These are phyloP conservation scores for Agraylea sexmaculata DNA, from an alignment of 1,140 invertebrate genomes.

Conservation along the genomic window DNA sequence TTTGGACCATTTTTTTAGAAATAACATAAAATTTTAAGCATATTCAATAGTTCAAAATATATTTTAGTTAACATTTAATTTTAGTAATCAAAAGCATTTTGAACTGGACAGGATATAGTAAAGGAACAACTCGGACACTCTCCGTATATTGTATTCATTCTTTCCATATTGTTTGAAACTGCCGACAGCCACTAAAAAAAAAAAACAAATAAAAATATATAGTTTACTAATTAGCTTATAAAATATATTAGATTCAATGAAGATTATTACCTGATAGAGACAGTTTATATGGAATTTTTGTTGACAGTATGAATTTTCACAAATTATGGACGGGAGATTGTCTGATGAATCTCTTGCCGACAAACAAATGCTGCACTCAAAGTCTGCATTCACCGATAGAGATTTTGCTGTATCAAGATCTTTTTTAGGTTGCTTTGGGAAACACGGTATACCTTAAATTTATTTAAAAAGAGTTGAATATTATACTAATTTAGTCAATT, in stretches of 20 bases:
- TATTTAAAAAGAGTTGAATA: neutral
- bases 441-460: slow-evolving; percentile 9
- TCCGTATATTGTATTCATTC: slow-evolving; percentile 10
- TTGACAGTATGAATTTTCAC: slow-evolving; percentile 14
- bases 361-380: slow-evolving; percentile 14
- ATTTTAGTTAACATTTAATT: too few species aligned
- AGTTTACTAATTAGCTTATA: neutral
- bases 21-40: too few species aligned
- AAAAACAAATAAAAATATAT: slow-evolving; percentile 1
- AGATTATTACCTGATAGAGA: slow-evolving; percentile 16
- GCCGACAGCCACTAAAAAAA: slow-evolving; percentile 15
- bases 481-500: neutral
- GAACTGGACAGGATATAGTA: slow-evolving; percentile 12
- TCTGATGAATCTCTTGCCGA: slow-evolving; percentile 3
- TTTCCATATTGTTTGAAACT: slow-evolving; percentile 6
- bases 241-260: neutral
- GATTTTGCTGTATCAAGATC: neutral
- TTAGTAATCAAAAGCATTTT: too few species aligned
- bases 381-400: too few species aligned
- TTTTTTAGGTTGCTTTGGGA: slow-evolving; percentile 6
- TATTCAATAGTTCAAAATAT: too few species aligned
- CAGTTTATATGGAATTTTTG: slow-evolving; percentile 13
- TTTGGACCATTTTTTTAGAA: too few species aligned
- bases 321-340: slow-evolving; percentile 10
- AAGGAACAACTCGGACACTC: slow-evolving; percentile 13